Evolutionary conservation across 2,888 invertebrate genomes (phyloP), one percentile per base, ranked within the genome.

Genomic region (Erynnis tages): DNA sequence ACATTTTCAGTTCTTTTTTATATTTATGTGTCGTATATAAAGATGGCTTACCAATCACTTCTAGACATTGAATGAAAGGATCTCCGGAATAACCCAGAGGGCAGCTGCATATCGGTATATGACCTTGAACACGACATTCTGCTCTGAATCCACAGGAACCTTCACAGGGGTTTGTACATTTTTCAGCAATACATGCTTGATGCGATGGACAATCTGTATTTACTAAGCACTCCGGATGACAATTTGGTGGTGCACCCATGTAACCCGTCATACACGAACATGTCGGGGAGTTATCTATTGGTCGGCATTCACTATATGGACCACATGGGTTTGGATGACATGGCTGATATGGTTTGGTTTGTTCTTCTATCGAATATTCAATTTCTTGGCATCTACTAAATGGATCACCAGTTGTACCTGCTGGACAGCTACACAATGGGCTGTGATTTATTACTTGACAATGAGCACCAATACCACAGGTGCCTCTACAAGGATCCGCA

Each of bases 51-150:
- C 90, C 72, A 54, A 80, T 73, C 11, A 80, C 69, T 69, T 92
- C 91, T 55, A 91, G 91, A 69, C 96, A 96, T 73, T 93, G 92
- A 29, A 92, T 91, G 67, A 95, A 95, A 59, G 95, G 95, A 92
- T 96, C 95, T 7, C 96, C 96, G 1, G 94, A 94, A 76, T 91
- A 92, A 17, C 93, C 93, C 25, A 85, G 69, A 1, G 93, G 92
- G 67, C 96, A 96, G 60, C 93, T 94, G 71, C 96, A 96, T 56
- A 95, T 92, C 0, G 96, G 95, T 76, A 94, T 95, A 72, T 96
- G 96, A 71, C 95, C 94, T 55, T 94, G 93, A 6, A 95, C 95
- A 61, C 93, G 91, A 68, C 96, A 96, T 66, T 92, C 92, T 17
- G 96, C 94, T 69, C 93, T 93, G 43, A 92, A 82, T 46, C 96